Evolutionary conservation across 2,113 vertebrate genomes (phyloP).

Genomic region (Psophia crepitans): DNA sequence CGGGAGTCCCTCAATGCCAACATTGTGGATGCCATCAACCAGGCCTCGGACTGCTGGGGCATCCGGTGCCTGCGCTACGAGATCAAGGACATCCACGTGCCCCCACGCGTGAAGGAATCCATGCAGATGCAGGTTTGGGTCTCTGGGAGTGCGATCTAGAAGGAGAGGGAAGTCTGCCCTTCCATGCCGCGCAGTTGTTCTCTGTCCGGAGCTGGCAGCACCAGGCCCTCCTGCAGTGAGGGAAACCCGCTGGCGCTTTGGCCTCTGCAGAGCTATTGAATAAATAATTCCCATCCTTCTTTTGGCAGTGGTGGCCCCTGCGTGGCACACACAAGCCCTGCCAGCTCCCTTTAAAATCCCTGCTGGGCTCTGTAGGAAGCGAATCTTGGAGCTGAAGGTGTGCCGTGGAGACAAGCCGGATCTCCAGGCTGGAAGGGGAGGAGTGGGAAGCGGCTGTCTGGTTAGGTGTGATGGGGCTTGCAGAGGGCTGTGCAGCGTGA

Average conservation of each 20-base stretch:
- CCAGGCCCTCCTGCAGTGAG: neutral
- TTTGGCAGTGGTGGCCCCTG: neutral
- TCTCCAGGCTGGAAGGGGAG: neutral
- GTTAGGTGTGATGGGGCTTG: rapidly evolving
- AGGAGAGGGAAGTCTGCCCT: neutral
- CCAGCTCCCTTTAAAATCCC: neutral
- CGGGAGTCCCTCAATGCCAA: conserved; percentile 89
- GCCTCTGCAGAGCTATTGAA: neutral
- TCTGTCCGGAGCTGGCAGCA: neutral
- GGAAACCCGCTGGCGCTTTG: neutral
- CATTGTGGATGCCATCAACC: conserved; percentile 95
- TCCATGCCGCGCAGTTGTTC: rapidly evolving
- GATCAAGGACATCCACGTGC: conserved; percentile 98
- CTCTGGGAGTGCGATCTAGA: neutral
- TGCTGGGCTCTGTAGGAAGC: neutral
- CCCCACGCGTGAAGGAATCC: conserved; percentile 92
- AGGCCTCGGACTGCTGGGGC: conserved; percentile 93
- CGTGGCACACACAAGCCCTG: neutral
- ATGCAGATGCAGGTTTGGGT: conserved; percentile 96
- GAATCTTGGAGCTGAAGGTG: neutral
- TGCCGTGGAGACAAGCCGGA: neutral
- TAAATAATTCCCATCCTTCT: neutral
- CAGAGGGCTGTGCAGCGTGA: rapidly evolving
- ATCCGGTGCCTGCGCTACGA: conserved; percentile 95
- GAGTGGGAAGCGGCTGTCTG: rapidly evolving